phyloP scores from a whole-genome alignment of 2,797 vertebrate species.

The Buceros bicornis region DNA sequence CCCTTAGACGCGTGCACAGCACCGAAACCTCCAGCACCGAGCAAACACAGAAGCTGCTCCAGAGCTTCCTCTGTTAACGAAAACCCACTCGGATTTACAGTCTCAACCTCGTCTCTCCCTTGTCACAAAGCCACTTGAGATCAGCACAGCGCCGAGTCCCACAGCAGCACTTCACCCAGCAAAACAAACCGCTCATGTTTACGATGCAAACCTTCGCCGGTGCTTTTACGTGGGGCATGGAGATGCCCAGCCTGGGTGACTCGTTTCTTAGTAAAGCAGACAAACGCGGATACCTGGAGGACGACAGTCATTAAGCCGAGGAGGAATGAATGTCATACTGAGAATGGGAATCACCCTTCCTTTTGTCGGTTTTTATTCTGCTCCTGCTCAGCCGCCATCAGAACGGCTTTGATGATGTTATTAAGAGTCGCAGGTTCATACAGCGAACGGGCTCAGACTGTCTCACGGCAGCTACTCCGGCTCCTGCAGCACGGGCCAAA shows the following conservation, averaged over 20 bases:
- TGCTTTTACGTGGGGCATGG: not conserved
- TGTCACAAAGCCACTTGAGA: not conserved
- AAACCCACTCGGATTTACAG: not conserved
- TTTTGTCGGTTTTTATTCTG: conserved; percentile 16
- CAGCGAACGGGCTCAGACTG: not conserved
- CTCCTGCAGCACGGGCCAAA: conserved; percentile 35
- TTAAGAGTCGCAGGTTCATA: conserved; percentile 21
- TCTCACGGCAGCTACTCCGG: not conserved
- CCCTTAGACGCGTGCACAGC: accelerated
- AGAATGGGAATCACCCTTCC: conserved; percentile 7
- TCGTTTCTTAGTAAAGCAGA: not conserved
- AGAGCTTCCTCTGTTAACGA: not conserved
- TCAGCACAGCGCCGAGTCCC: not conserved
- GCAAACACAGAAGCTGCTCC: not conserved
- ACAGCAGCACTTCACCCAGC: not conserved
- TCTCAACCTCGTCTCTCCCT: not conserved
- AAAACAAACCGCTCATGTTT: not conserved
- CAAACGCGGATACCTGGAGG: not conserved
- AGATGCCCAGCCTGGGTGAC: not conserved
- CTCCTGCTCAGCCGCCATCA: not conserved
- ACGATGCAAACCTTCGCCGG: not conserved
- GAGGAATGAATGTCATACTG: not conserved
- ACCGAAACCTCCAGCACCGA: not conserved
- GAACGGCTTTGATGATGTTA: conserved; percentile 12
- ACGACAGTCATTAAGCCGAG: not conserved